Evolutionary conservation across 2,888 invertebrate species (phyloP), one percentile per base, ranked within the genome.

Genomic region (Scaptomyza polygonia): DNA sequence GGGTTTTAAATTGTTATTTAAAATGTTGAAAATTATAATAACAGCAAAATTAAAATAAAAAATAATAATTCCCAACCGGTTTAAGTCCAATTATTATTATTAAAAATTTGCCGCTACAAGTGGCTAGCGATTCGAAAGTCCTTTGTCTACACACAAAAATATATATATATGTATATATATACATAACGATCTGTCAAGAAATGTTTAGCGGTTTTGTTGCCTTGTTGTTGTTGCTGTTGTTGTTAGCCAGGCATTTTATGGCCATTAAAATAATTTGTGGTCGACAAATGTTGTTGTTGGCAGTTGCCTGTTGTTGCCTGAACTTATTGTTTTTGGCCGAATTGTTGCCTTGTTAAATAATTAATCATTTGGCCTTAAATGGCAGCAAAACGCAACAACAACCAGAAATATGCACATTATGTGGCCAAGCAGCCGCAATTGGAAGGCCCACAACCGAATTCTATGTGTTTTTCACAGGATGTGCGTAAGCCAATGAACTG

Each of bases 301-400:
- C n/a, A n/a, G 14, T n/a, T 21, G 21, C 11, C 16, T 25, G 51
- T 2, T 21, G 21, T 21, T 21, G 21, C 21, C 21, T 21, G 51
- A 29, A 62, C 39, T 52, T 52, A 44, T 56, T 52, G 76, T 58
- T 34, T 54, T 29, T 51, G 43, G 32, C 45, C 49, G 45, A 39
- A 57, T 67, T 56, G 57, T 52, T 68, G 88, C 61, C 62, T 68
- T 68, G 68, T 85, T 87, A 63, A 72, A 88, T 86, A 88, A 83
- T 83, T 86, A 83, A 83, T 83, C 82, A 83, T 71, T 77, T 72
- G 77, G 79, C 61, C 70, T 86, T 88, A 71, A 79, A 70, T 62
- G 64, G 32, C 61, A 11, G 54, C 34, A 34, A 34, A 21, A 40
- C 32, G 52, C 56, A 49, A 40, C 56, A 49, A 40, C 49, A 62